A percentile compares a stretch with the other conserved stretches of the same genome.
Evolutionary conservation across 2,888 invertebrate genomes (phyloP).

Genomic region (Imbricaverruca yamaguchii): DNA sequence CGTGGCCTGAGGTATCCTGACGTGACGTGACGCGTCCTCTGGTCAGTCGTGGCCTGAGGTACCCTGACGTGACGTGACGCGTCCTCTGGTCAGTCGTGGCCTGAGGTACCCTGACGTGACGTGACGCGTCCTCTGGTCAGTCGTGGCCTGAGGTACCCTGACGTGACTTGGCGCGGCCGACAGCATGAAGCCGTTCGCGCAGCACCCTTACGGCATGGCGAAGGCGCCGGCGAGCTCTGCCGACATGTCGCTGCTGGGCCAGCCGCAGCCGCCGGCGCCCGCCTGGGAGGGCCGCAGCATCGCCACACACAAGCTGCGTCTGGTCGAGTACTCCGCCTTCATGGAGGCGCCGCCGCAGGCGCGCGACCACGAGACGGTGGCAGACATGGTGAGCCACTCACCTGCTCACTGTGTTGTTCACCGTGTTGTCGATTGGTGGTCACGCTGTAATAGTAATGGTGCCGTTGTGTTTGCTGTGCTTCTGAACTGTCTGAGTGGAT

Average conservation of each 20-base stretch:
- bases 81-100: too few species aligned
- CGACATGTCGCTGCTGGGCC: conserved; percentile 41
- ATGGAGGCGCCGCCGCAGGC: conserved; percentile 66
- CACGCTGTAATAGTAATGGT: neutral
- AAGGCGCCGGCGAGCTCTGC: conserved; percentile 40
- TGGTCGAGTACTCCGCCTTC: conserved; percentile 97
- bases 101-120: too few species aligned
- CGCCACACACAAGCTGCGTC: conserved; percentile 90
- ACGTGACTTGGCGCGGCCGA: too few species aligned
- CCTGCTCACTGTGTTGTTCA: too few species aligned
- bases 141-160: too few species aligned
- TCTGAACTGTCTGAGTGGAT: too few species aligned
- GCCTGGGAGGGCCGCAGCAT: conserved; percentile 94
- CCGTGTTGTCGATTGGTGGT: neutral
- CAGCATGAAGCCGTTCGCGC: conserved; percentile 81
- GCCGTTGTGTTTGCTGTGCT: neutral
- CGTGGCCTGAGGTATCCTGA: too few species aligned
- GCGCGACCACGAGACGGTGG: conserved; percentile 1
- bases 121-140: too few species aligned
- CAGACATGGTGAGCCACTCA: neutral
- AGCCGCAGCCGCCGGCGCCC: conserved; percentile 34
- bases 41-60: too few species aligned
- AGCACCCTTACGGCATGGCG: conserved; percentile 58
- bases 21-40: too few species aligned
- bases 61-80: too few species aligned